Conservation (phyloP, 1,140 invertebrate genomes). For the Papilio helenus region DNA sequence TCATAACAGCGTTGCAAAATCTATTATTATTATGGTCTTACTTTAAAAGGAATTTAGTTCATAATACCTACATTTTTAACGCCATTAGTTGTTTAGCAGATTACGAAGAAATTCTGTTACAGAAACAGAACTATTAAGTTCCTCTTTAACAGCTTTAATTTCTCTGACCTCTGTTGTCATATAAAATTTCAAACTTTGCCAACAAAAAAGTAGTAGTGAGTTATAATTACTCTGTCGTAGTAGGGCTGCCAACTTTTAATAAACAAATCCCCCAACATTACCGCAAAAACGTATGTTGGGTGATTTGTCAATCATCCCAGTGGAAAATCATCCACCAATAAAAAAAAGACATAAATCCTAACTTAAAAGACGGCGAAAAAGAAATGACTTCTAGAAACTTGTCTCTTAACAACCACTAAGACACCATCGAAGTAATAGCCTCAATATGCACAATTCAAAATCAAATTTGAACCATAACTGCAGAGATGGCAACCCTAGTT, state of each 20-base stretch:
- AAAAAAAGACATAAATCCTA: too few species aligned
- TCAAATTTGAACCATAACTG: neutral
- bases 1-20: neutral
- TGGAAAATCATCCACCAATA: too few species aligned
- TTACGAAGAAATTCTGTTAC: too few species aligned
- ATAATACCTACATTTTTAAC: neutral
- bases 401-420: too few species aligned
- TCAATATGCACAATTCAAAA: neutral
- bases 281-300: too few species aligned
- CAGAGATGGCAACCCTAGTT: neutral
- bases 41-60: neutral
- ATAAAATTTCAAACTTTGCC: constrained; percentile 9
- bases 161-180: neutral
- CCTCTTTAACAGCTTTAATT: neutral
- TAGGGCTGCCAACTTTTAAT: neutral
- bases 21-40: neutral
- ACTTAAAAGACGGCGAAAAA: too few species aligned
- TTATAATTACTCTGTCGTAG: constrained; percentile 12
- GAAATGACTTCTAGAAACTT: too few species aligned
- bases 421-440: too few species aligned
- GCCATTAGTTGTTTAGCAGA: neutral
- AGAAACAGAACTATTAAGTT: neutral
- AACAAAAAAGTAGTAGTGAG: constrained; percentile 11
- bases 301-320: too few species aligned
- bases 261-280: neutral